Evolutionary conservation across 2,797 vertebrate genomes (phyloP), one percentile per base, ranked within the genome.

Genomic region (Brachyrhaphis roseni): DNA sequence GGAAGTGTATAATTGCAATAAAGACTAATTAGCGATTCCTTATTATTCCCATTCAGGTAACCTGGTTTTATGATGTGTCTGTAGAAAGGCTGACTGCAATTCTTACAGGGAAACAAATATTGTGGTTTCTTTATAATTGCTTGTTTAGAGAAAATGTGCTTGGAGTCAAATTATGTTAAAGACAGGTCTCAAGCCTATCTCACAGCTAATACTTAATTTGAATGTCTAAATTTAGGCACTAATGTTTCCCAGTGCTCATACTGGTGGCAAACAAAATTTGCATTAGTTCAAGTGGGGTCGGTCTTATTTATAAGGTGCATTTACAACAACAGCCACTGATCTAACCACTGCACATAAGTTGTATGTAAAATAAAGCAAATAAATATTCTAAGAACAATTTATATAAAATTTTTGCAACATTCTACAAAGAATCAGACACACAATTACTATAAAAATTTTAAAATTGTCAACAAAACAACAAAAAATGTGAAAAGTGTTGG

Each of bases 171-270:
- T 20, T 51, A 41, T 55, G 12, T 62, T 45, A 6, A 71, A 68
- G 11, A 41, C n/a, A 7, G 8, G 28, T 62, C 43, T 64, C 74
- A 46, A 23, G 57, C 47, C 43, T 64, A 20, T 39, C 10, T 34
- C 18, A 76, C 55, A 46, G 43, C n/a, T 76, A 34, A 64, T 26
- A 46, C 74, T 34, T 64, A 46, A 47, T 64, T 20, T 34, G 74
- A 31, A 23, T 46, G 16, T 64, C 45, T 62, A 64, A 57, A 43
- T 74, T 55, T 47, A 45, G 55, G 12, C 11, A 45, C 16, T 47
- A 64, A 47, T 64, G 39, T 59, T 59, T 59, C 55, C 74, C 15
- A 18, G 8, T 31, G 55, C 41, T 45, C 26, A n/a, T 28, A 12
- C 16, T 23, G 8, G 53, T 75, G 55, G 26, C 43, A 75, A 8